Conservation (phyloP, 2,797 vertebrate genomes). For the Cheracebus regulus region DNA sequence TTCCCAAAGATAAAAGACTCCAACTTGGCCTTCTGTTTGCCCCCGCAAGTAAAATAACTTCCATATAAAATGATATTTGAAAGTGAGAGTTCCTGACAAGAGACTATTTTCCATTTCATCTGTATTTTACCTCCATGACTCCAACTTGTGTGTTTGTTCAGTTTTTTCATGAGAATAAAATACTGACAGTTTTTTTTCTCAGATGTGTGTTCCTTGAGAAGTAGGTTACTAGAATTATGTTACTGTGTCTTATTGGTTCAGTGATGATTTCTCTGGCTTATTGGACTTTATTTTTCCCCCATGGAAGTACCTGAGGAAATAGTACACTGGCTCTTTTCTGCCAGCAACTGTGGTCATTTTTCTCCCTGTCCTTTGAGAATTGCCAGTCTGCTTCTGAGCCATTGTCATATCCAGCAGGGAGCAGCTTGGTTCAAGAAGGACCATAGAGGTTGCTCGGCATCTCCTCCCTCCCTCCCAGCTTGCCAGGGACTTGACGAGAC, state of each 20-base stretch:
- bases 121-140: conserved; percentile 25
- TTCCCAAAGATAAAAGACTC: conserved; percentile 22
- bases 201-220: conserved; percentile 38
- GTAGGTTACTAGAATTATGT: conserved; percentile 26
- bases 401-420: not conserved
- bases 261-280: not conserved
- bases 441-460: not conserved
- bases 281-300: not conserved
- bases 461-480: not conserved
- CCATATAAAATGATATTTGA: not conserved
- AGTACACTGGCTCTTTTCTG: not conserved
- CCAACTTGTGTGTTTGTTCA: conserved; percentile 49
- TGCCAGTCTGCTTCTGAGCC: not conserved
- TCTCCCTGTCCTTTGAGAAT: not conserved
- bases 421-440: not conserved
- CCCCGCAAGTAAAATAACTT: not conserved
- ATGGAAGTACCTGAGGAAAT: conserved; percentile 1
- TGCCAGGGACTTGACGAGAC: conserved; percentile 40
- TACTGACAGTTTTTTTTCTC: not conserved
- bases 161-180: conserved; percentile 23
- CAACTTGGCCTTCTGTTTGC: conserved; percentile 2
- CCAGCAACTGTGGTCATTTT: not conserved
- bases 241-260: conserved; percentile 13
- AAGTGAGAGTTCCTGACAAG: not conserved
- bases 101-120: not conserved